These are phyloP conservation scores for Gobio gobio DNA, from an alignment of 2,113 vertebrate genomes.

Conservation along the genomic window DNA sequence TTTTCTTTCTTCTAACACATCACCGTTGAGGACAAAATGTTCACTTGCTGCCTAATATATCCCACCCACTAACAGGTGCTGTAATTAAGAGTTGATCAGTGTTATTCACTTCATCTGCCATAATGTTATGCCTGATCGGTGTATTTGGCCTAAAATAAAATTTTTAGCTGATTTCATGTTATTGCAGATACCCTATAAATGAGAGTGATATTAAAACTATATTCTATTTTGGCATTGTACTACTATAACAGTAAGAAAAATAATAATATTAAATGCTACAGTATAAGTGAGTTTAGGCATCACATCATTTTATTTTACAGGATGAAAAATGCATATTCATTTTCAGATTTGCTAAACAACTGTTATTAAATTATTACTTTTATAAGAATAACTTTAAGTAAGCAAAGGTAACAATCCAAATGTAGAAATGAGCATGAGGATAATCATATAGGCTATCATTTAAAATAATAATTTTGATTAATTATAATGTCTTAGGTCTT, in stretches of 20 bases:
- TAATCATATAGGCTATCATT: background rate
- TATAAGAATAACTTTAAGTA: background rate
- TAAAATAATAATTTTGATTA: background rate
- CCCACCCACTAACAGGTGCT: no score
- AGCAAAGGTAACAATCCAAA: background rate
- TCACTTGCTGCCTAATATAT: no score
- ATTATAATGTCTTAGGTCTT: constrained; percentile 56
- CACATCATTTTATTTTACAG: background rate
- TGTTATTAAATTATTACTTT: background rate
- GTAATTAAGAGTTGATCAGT: no score
- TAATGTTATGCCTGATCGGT: no score
- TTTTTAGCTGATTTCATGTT: background rate
- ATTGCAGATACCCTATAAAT: background rate
- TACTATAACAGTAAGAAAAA: background rate
- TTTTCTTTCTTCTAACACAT: no score
- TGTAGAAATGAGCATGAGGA: background rate
- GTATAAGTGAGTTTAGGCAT: background rate
- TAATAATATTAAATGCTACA: background rate
- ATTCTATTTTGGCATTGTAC: background rate
- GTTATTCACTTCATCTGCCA: no score
- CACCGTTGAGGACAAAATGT: no score
- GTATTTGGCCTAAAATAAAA: no score
- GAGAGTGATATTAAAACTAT: background rate
- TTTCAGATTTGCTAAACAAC: background rate
- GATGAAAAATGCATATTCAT: background rate